phyloP scores from a whole-genome alignment of 1,140 invertebrate species.

The Colletes gigas region DNA sequence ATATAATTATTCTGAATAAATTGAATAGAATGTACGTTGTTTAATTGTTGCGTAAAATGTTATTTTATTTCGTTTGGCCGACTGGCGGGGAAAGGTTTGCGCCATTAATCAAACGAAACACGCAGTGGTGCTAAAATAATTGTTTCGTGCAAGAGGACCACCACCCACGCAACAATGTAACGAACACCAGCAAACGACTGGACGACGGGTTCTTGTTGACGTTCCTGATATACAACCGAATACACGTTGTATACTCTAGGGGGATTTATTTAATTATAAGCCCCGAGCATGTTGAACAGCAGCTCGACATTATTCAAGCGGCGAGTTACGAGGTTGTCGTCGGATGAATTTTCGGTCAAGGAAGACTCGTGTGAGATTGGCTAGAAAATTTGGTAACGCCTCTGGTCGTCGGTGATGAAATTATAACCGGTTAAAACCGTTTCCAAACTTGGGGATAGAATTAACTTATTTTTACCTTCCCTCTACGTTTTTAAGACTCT shows the following conservation, averaged over 20 bases:
- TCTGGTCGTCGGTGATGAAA: not conserved
- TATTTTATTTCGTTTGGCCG: no score
- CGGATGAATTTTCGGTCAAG: not conserved
- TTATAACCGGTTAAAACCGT: not conserved
- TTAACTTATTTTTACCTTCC: no score
- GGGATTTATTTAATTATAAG: constrained; percentile 24
- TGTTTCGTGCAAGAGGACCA: no score
- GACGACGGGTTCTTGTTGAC: constrained; percentile 1
- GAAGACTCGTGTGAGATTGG: not conserved
- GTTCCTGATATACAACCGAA: not conserved
- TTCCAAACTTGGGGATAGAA: no score
- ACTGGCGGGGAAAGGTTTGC: no score
- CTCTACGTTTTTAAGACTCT: no score
- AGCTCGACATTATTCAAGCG: not conserved
- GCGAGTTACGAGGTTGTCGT: not conserved
- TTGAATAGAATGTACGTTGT: no score
- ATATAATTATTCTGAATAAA: no score
- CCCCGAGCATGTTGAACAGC: not conserved
- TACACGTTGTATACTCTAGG: not conserved
- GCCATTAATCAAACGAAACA: no score
- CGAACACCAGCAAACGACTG: not conserved
- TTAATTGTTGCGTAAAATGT: no score
- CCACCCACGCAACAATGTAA: not conserved
- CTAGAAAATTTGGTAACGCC: not conserved
- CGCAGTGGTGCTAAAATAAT: no score